Evolutionary conservation across 1,140 invertebrate species (phyloP), one percentile per base, ranked within the genome.

Genomic region (Dolichoris vasculosae): DNA sequence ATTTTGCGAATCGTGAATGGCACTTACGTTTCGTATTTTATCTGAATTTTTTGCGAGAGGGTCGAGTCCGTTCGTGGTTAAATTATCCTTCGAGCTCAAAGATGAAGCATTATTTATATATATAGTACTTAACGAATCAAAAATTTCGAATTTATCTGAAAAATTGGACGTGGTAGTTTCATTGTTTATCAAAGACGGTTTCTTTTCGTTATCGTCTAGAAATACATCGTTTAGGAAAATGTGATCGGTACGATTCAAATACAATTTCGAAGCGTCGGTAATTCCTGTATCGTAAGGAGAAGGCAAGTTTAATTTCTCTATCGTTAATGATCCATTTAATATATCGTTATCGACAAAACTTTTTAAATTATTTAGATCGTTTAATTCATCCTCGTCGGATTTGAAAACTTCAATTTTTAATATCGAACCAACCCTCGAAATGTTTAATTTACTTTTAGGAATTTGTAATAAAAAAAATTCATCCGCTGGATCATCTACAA

Each of bases 401-500:
- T 87, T 81, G 0, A 88, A 67, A 43, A 90, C 63, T 87, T 88
- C 84, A 43, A 89, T 86, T 82, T 86, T 86, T 13, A 89, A 75
- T 17, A 89, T 55, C 20, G 86, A 87, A 17, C 67, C 79, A 3
- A 86, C 38, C 11, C 84, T 75, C 20, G 84, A 80, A 6, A 83
- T 86, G 63, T 85, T 89, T 38, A 86, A 85, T 71, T 81, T 88
- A 40, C 75, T 87, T 80, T 89, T 80, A 15, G 90, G 89, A 35
- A 89, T 86, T 46, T 87, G 82, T 38, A 90, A 76, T 26, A 89
- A 71, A 59, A 89, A 88, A 30, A 87, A 87, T 83, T 89, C 85
- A 82, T 89, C 86, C 26, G 38, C 71, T 64, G 75, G 59, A 86
- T 88, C 85, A 89, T 85, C 85, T 86, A 90, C 67, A 87, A 88